These are phyloP conservation scores for Pandemis cinnamomeana DNA, from an alignment of 2,888 invertebrate genomes.

Conservation along the genomic window DNA sequence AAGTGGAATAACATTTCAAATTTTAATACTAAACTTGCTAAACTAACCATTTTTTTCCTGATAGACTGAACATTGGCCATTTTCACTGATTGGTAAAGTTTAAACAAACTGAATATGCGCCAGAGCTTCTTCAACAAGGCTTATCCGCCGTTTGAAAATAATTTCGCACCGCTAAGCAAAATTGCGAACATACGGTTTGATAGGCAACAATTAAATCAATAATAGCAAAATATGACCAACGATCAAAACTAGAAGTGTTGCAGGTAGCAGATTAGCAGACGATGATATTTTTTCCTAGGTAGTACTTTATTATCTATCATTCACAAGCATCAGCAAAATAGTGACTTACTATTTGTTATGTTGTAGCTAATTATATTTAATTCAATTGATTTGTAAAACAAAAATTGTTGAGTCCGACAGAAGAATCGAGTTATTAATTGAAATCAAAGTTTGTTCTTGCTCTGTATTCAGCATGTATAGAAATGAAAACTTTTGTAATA, in stretches of 20 bases:
- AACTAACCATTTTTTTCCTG: conserved; percentile 70
- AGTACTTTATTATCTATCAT: background rate
- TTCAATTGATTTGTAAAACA: background rate
- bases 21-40: conserved; percentile 4
- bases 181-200: conserved; percentile 32
- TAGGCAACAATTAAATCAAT: conserved; percentile 36
- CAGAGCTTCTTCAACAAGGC: conserved; percentile 2
- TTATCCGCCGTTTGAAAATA: conserved; percentile 16
- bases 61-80: conserved; percentile 71
- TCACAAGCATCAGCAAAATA: background rate
- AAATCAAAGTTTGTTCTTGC: too few relatives aligned
- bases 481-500: too few relatives aligned
- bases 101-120: conserved; percentile 9
- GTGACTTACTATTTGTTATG: background rate
- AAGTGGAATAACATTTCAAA: background rate
- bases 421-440: too few relatives aligned
- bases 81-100: conserved; percentile 22
- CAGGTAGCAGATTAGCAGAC: background rate
- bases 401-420: too few relatives aligned
- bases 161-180: conserved; percentile 19
- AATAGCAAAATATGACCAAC: conserved; percentile 32
- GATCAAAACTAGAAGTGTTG: conserved; percentile 37
- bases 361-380: background rate
- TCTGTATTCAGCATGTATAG: too few relatives aligned
- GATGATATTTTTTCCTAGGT: background rate